Conservation (phyloP, 2,888 invertebrate species). For the Hirudinaria manillensis region DNA sequence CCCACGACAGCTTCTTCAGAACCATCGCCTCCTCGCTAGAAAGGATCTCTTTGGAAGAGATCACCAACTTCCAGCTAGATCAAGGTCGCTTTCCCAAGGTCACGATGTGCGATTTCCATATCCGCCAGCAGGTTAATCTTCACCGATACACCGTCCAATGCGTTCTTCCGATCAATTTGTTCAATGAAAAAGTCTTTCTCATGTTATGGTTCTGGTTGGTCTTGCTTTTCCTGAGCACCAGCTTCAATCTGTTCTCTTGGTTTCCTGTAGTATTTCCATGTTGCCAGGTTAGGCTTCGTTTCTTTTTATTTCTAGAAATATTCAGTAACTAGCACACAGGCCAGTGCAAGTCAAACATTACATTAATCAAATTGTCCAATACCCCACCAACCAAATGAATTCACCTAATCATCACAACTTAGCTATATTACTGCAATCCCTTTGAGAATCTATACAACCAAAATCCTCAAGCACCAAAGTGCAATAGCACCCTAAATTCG, state of each 20-base stretch:
- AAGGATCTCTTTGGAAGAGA: not conserved
- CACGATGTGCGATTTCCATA: slow-evolving; percentile 52
- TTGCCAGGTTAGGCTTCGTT: slow-evolving; percentile 22
- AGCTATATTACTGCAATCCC: too few relatives aligned
- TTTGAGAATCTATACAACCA: too few relatives aligned
- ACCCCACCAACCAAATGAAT: too few relatives aligned
- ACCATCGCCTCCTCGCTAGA: not conserved
- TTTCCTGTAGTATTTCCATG: slow-evolving; percentile 17
- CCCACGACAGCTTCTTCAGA: not conserved
- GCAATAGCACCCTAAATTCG: too few relatives aligned
- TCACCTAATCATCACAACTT: too few relatives aligned
- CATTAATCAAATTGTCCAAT: too few relatives aligned
- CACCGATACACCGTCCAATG: slow-evolving; percentile 37
- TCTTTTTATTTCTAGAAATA: not conserved
- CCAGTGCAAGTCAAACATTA: too few relatives aligned
- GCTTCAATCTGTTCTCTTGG: slow-evolving; percentile 34
- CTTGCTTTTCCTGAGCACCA: slow-evolving; percentile 40
- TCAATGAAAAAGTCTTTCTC: slow-evolving; percentile 41
- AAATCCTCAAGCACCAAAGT: too few relatives aligned
- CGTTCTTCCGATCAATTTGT: slow-evolving; percentile 34
- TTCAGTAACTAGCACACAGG: too few relatives aligned
- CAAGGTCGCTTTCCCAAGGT: slow-evolving; percentile 50
- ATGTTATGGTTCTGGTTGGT: slow-evolving; percentile 58
- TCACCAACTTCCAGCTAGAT: slow-evolving; percentile 17
- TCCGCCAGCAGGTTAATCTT: slow-evolving; percentile 36